Percentiles rank a stretch among this genome's conserved stretches.
These are phyloP conservation scores for Lophius americanus DNA, from an alignment of 2,797 vertebrate genomes.

Conservation along the genomic window DNA sequence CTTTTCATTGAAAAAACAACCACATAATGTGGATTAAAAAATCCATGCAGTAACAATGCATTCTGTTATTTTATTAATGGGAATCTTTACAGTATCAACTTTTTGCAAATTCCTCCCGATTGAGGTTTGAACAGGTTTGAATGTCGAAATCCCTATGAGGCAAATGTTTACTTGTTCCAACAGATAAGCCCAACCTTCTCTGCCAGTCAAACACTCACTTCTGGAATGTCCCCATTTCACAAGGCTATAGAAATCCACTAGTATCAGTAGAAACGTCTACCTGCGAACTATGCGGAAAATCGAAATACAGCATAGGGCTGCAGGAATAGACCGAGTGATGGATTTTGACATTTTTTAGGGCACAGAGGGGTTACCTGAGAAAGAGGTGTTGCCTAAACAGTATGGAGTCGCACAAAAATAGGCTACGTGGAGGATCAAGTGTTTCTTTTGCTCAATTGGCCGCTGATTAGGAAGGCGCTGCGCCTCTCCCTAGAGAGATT, in stretches of 20 bases:
- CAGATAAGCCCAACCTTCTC: conserved; percentile 66
- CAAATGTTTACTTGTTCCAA: conserved; percentile 83
- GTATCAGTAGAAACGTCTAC: conserved; percentile 3
- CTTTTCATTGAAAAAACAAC: background rate
- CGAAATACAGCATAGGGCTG: background rate
- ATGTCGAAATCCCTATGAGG: conserved; percentile 62
- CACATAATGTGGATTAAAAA: background rate
- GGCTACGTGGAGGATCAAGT: background rate
- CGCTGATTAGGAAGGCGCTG: conserved; percentile 14
- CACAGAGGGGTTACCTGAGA: background rate
- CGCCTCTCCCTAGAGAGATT: conserved; percentile 41
- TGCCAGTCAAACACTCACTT: conserved; percentile 50
- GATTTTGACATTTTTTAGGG: conserved; percentile 24
- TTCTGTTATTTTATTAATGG: too few species aligned
- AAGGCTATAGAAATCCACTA: conserved; percentile 14
- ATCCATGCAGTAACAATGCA: background rate
- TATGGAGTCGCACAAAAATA: background rate
- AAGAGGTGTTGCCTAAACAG: conserved; percentile 5
- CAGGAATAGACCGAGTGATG: conserved; percentile 2
- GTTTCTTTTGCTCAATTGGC: conserved; percentile 15
- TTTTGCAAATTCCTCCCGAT: conserved; percentile 12
- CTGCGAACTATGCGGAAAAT: conserved; percentile 11
- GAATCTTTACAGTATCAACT: background rate
- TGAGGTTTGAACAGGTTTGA: conserved; percentile 68
- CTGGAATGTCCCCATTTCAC: conserved; percentile 64